These are phyloP conservation scores for Ormia ochracea DNA, from an alignment of 2,888 invertebrate species.

Conservation along the genomic window DNA sequence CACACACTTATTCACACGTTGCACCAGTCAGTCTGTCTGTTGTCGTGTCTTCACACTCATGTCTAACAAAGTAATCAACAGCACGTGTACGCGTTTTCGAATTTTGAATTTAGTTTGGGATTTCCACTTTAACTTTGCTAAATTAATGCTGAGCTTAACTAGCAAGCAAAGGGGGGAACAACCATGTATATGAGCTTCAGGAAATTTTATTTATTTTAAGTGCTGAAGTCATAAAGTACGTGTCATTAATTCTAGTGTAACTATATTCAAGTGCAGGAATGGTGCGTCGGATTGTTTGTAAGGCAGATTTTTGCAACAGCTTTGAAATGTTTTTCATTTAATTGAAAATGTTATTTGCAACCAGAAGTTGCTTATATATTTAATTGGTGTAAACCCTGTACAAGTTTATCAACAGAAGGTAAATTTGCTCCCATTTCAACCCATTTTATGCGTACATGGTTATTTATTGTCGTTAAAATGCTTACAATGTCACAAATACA, in stretches of 20 bases:
- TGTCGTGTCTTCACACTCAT: not conserved
- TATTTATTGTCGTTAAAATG: slow-evolving; percentile 6
- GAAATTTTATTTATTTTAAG: slow-evolving; percentile 13
- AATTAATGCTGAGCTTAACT: not conserved
- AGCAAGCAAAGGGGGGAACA: not conserved
- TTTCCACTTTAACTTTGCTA: not conserved
- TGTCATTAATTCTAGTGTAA: not conserved
- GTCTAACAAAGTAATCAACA: not conserved
- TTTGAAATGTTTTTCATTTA: not conserved
- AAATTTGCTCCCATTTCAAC: not conserved
- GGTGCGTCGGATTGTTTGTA: not conserved
- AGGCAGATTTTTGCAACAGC: not conserved
- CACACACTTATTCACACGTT: not conserved
- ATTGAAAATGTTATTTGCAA: not conserved
- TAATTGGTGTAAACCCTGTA: too few species aligned
- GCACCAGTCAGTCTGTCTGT: not conserved
- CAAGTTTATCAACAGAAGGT: not conserved
- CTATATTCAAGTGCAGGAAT: not conserved
- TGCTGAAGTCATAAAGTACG: not conserved
- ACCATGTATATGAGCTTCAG: not conserved
- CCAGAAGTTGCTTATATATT: too few species aligned
- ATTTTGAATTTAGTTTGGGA: not conserved
- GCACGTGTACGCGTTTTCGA: not conserved
- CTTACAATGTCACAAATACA: slow-evolving; percentile 23
- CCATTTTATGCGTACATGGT: not conserved